A percentile compares a stretch with the other conserved stretches of the same genome.
These are phyloP conservation scores for Microctonus brassicae DNA, from an alignment of 2,888 invertebrate genomes.

Conservation along the genomic window DNA sequence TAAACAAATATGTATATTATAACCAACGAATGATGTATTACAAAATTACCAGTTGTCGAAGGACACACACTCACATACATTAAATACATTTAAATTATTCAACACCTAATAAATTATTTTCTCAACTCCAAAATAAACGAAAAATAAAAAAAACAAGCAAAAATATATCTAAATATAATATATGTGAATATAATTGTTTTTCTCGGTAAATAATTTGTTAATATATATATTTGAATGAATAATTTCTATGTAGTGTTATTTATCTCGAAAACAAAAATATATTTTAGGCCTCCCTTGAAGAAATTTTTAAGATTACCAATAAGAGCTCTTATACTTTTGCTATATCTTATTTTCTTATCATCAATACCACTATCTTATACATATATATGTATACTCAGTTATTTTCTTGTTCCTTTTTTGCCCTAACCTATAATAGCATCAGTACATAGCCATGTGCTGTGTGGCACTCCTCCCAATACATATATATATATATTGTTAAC, in stretches of 20 bases:
- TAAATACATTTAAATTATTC: neutral
- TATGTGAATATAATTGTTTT: too few species aligned
- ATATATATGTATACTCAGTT: neutral
- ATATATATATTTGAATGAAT: too few species aligned
- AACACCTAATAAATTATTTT: neutral
- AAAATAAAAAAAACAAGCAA: neutral
- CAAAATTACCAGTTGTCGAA: neutral
- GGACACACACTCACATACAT: neutral
- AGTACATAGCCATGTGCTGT: neutral
- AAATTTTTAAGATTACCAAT: neutral
- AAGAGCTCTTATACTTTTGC: too few species aligned
- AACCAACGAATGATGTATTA: neutral
- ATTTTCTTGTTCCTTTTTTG: neutral
- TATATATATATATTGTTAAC: neutral
- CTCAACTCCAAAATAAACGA: neutral
- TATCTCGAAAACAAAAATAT: too few species aligned
- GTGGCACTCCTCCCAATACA: slow-evolving; percentile 17
- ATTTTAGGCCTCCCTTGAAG: too few species aligned
- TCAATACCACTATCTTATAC: neutral
- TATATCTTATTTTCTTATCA: neutral
- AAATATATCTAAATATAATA: too few species aligned
- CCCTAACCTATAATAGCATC: neutral
- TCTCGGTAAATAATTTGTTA: too few species aligned
- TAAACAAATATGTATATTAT: neutral
- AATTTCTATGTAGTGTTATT: too few species aligned